These are phyloP conservation scores for Tinea trinotella DNA, from an alignment of 2,888 invertebrate species.

Conservation along the genomic window DNA sequence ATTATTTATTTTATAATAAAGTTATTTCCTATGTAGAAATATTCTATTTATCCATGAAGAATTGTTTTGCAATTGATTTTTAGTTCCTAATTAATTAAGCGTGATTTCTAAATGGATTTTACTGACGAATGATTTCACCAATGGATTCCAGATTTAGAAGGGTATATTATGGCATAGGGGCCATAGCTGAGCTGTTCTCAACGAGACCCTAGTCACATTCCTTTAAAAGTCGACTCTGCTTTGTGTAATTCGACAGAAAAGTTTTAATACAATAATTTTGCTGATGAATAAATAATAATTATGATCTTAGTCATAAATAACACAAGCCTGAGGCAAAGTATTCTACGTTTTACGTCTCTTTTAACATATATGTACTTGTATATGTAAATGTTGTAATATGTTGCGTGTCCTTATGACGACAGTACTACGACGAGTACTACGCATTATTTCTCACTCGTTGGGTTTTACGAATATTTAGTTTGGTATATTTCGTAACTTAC, in stretches of 20 bases:
- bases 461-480: not conserved
- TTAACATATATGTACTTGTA: not conserved
- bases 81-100: not conserved
- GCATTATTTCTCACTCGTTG: constrained; percentile 1
- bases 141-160: constrained; percentile 15
- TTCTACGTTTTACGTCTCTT: constrained; percentile 10
- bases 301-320: not conserved
- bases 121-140: constrained; percentile 1
- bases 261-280: not conserved
- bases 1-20: too few relatives aligned
- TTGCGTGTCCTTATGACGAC: constrained; percentile 4
- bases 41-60: not conserved
- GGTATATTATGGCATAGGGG: not conserved
- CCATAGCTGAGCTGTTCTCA: constrained; percentile 1
- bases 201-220: constrained; percentile 19
- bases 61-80: not conserved
- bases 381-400: constrained; percentile 4
- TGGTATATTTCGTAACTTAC: too few relatives aligned
- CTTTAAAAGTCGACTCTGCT: constrained; percentile 12
- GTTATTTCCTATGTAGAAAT: not conserved
- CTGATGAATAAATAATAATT: constrained; percentile 3
- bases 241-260: not conserved
- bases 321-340: not conserved
- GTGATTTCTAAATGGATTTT: not conserved
- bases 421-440: constrained; percentile 9